phyloP scores from a whole-genome alignment of 2,113 vertebrate genomes.

The Dermatemys mawii region DNA sequence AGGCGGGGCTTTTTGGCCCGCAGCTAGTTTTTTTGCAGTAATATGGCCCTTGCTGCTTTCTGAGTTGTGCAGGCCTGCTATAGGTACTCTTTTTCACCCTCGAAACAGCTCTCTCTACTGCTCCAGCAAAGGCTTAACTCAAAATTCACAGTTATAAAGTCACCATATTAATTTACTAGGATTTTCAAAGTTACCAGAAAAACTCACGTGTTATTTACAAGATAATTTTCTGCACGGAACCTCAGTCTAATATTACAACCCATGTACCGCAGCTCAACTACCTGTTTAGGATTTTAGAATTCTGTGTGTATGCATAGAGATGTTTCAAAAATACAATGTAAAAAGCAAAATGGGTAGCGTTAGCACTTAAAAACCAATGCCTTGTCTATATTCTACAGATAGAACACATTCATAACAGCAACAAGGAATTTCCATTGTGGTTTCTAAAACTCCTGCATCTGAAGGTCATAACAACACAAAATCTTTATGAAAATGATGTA shows the following conservation, averaged over 20 bases:
- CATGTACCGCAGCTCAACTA: neutral
- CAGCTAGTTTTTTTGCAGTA: no score
- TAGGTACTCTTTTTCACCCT: neutral
- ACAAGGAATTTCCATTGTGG: neutral
- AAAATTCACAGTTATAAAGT: neutral
- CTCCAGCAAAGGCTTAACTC: neutral
- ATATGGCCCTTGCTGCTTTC: no score
- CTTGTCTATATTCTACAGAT: neutral
- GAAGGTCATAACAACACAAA: neutral
- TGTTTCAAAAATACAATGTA: rapidly evolving
- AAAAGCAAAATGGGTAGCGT: neutral
- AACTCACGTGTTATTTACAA: neutral
- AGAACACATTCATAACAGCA: neutral
- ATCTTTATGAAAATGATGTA: neutral
- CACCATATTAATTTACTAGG: neutral
- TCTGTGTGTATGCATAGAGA: neutral
- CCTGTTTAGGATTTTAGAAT: neutral
- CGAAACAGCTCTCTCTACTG: neutral
- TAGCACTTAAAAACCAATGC: neutral
- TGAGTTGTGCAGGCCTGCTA: no score
- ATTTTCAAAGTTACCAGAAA: neutral
- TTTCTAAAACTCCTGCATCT: neutral
- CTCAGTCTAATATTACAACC: neutral
- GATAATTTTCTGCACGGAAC: rapidly evolving
- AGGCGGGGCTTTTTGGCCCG: no score